phyloP scores from a whole-genome alignment of 2,113 vertebrate genomes.

The Daphoenositta chrysoptera region DNA sequence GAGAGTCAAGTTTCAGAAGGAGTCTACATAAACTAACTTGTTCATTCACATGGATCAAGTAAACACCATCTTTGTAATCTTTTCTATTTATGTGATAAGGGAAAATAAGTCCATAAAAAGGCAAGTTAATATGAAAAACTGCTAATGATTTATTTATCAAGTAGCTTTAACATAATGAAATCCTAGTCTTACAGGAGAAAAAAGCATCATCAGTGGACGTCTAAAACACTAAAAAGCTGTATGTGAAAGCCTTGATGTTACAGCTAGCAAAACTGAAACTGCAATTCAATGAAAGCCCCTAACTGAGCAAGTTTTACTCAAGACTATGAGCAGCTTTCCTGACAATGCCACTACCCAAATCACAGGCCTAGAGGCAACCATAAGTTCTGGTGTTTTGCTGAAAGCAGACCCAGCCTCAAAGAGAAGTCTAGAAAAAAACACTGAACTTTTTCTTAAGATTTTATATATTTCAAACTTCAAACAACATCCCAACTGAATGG shows the following conservation, averaged over 20 bases:
- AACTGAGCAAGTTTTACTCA: not conserved
- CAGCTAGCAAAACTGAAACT: not conserved
- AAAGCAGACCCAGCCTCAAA: not conserved
- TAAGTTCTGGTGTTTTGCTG: not conserved
- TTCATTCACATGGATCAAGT: not conserved
- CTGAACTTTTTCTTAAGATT: not conserved
- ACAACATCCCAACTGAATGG: not conserved
- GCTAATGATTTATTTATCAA: not conserved
- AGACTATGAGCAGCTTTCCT: not conserved
- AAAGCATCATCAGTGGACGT: not conserved
- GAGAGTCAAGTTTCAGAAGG: not conserved
- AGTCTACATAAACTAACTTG: not conserved
- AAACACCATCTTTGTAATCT: not conserved
- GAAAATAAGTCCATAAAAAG: not conserved
- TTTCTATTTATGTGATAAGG: not conserved
- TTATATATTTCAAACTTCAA: not conserved
- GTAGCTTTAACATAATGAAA: not conserved
- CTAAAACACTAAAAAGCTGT: not conserved
- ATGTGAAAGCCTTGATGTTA: not conserved
- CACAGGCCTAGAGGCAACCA: not conserved
- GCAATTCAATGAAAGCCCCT: not conserved
- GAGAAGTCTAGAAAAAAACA: not conserved
- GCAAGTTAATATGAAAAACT: not conserved
- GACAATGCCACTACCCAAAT: not conserved
- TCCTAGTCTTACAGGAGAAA: not conserved